Evolutionary conservation across 2,888 invertebrate species (phyloP).

Genomic region (Ypsolopha sequella): DNA sequence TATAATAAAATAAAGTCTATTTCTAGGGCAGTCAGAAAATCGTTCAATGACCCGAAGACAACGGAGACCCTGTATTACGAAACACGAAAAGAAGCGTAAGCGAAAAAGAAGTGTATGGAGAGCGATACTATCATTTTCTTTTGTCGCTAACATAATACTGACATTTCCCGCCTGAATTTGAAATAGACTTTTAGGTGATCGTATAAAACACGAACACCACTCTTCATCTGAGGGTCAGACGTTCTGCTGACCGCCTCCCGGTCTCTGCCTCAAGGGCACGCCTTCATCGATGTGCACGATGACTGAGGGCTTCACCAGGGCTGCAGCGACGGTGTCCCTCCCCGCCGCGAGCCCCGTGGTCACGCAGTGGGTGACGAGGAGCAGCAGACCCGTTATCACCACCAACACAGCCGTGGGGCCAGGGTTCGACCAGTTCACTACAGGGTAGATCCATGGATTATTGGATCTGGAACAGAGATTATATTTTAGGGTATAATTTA

Average conservation of each 20-base stretch:
- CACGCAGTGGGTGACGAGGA: constrained; percentile 72
- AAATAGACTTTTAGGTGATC: neutral
- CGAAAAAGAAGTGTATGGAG: too few relatives aligned
- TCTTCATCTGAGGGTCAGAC: neutral
- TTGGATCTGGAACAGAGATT: constrained; percentile 59
- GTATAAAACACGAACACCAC: neutral
- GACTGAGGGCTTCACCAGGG: constrained; percentile 23
- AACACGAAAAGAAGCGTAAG: too few relatives aligned
- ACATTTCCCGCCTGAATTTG: neutral
- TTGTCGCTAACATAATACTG: neutral
- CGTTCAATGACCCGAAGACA: too few relatives aligned
- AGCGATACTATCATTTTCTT: too few relatives aligned
- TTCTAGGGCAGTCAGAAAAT: too few relatives aligned
- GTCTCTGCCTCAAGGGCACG: constrained; percentile 26
- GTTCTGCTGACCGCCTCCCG: neutral
- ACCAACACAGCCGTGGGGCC: constrained; percentile 71
- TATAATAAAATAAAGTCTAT: too few relatives aligned
- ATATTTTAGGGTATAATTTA: neutral
- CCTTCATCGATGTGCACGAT: constrained; percentile 27
- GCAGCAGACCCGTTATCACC: constrained; percentile 72
- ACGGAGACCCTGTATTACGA: too few relatives aligned
- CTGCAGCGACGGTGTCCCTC: constrained; percentile 37
- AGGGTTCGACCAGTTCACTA: constrained; percentile 81
- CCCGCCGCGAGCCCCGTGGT: constrained; percentile 67
- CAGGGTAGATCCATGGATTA: constrained; percentile 78